These are phyloP conservation scores for Drosophila tani DNA, from an alignment of 1,140 invertebrate genomes.

Conservation along the genomic window DNA sequence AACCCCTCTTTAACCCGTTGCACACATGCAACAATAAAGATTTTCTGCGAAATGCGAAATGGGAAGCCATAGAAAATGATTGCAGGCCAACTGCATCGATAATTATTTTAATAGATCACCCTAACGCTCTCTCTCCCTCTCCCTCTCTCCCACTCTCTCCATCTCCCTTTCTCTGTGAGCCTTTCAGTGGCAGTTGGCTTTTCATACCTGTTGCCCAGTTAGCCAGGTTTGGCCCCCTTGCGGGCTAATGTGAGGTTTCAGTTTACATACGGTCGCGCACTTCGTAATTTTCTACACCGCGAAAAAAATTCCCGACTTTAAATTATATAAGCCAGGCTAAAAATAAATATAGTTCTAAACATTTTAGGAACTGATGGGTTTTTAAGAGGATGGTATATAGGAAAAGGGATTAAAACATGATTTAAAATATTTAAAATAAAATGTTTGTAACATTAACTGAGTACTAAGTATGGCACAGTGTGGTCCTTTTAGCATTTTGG, in stretches of 20 bases:
- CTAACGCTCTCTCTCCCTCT: not conserved
- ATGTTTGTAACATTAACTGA: no score
- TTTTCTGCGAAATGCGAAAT: slow-evolving; percentile 54
- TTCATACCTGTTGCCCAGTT: slow-evolving; percentile 43
- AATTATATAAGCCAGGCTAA: no score
- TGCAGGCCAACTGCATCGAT: slow-evolving; percentile 52
- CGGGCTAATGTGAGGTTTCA: slow-evolving; percentile 48
- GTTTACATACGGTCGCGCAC: slow-evolving; percentile 44
- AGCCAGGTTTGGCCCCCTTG: slow-evolving; percentile 34
- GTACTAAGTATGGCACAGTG: no score
- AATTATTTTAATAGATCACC: slow-evolving; percentile 68
- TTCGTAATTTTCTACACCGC: slow-evolving; percentile 45
- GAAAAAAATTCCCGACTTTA: not conserved
- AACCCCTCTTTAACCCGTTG: not conserved
- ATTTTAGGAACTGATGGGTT: not conserved
- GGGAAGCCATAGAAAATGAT: slow-evolving; percentile 61
- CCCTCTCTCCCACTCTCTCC: not conserved
- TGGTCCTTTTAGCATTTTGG: no score
- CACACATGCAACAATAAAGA: slow-evolving; percentile 8
- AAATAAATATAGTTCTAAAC: no score
- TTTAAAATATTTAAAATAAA: no score
- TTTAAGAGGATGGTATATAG: not conserved
- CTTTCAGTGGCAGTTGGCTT: slow-evolving; percentile 9
- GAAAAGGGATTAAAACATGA: not conserved
- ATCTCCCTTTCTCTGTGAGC: not conserved